Percentiles rank a stretch among this genome's conserved stretches.
These are phyloP conservation scores for Hypanus sabinus DNA, from an alignment of 2,113 vertebrate species.

Conservation along the genomic window DNA sequence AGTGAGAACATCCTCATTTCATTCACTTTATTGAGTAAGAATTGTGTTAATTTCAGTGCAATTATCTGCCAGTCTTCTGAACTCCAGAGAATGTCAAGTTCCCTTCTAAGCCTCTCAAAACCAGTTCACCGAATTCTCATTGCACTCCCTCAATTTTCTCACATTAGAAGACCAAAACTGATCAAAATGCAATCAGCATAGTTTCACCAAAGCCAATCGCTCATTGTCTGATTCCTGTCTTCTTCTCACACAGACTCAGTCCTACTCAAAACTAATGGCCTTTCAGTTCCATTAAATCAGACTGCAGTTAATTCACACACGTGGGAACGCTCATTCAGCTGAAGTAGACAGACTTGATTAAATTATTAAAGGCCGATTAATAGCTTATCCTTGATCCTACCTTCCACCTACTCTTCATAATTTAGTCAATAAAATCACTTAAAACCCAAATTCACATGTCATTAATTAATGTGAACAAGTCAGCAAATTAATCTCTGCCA, in stretches of 20 bases:
- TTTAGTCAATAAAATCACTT: not conserved
- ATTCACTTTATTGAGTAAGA: too few species aligned
- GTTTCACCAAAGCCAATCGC: too few species aligned
- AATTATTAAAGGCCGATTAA: constrained; percentile 23
- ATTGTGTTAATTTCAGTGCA: too few species aligned
- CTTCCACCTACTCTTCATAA: not conserved
- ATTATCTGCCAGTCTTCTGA: too few species aligned
- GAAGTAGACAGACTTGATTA: constrained; percentile 18
- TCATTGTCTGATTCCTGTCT: not conserved
- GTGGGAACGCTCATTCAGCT: not conserved
- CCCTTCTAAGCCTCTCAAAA: too few species aligned
- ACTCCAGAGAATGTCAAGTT: too few species aligned
- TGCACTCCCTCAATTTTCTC: too few species aligned
- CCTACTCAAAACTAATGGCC: not conserved
- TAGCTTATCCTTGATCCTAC: not conserved
- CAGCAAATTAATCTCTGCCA: not conserved
- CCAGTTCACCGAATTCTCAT: too few species aligned
- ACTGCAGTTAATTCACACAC: not conserved
- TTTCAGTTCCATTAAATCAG: not conserved
- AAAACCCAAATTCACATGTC: not conserved
- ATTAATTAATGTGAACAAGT: not conserved
- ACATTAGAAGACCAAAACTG: too few species aligned
- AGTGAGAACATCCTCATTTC: too few species aligned
- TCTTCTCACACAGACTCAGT: not conserved
- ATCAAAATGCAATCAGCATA: too few species aligned